Evolutionary conservation across 1,140 invertebrate species (phyloP).

Genomic region (Achatina immaculata): DNA sequence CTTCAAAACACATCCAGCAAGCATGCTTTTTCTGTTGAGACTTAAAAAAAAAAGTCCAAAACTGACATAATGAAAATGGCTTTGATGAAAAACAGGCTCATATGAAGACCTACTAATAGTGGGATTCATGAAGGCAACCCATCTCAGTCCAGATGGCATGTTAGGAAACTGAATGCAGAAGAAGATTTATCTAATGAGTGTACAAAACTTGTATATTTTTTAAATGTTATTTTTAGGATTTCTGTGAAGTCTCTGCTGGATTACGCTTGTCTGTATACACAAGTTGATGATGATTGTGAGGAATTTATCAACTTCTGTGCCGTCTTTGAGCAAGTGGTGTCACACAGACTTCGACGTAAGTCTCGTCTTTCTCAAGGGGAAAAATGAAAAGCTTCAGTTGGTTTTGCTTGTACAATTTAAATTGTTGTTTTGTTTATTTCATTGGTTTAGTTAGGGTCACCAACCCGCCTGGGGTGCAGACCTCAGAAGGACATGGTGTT

Average conservation of each 20-base stretch:
- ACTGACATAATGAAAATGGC: background rate
- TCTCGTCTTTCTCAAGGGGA: too few species aligned
- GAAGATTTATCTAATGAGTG: too few species aligned
- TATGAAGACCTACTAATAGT: background rate
- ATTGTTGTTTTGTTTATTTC: too few species aligned
- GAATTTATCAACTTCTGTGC: constrained; percentile 54
- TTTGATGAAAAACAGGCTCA: too few species aligned
- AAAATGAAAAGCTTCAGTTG: too few species aligned
- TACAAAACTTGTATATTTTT: background rate
- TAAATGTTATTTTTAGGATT: constrained; percentile 42
- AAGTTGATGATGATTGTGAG: constrained; percentile 48
- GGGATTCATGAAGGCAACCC: background rate
- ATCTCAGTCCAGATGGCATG: background rate
- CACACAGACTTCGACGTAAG: constrained; percentile 43
- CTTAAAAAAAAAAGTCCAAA: background rate
- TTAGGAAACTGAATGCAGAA: background rate
- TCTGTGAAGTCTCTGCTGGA: constrained; percentile 52
- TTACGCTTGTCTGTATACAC: constrained; percentile 46
- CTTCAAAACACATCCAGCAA: too few species aligned
- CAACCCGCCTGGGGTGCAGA: too few species aligned
- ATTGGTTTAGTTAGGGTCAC: too few species aligned
- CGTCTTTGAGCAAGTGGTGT: constrained; percentile 51
- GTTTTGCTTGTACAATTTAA: too few species aligned
- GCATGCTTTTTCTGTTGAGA: too few species aligned
- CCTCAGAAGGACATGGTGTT: too few species aligned